Percentiles rank a stretch among this genome's conserved stretches.
Conservation (phyloP, 2,113 vertebrate species). For the Sphaerodactylus townsendi region DNA sequence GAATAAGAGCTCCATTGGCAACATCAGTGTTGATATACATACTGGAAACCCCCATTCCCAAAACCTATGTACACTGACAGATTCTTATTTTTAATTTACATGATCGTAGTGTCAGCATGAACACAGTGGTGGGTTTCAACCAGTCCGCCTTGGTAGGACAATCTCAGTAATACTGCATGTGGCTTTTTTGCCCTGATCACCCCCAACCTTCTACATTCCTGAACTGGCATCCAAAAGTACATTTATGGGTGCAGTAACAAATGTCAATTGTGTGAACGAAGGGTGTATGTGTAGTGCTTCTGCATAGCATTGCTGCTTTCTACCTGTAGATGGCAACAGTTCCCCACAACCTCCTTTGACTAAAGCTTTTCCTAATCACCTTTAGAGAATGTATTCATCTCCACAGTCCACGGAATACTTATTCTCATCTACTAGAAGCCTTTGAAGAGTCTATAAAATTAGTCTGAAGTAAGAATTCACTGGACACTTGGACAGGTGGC, state of each 20-base stretch:
- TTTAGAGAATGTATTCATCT: neutral
- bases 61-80: neutral
- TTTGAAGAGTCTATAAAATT: neutral
- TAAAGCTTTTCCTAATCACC: too few relatives aligned
- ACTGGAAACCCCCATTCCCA: neutral
- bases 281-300: too few relatives aligned
- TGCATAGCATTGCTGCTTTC: neutral
- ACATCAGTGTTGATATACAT: neutral
- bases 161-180: neutral
- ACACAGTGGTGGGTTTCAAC: neutral
- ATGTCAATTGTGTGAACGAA: neutral
- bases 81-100: neutral
- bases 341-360: neutral
- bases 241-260: neutral
- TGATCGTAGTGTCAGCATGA: neutral
- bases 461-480: neutral
- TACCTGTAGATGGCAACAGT: conserved; percentile 24
- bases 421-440: neutral
- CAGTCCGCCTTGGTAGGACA: neutral
- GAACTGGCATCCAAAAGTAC: neutral
- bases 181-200: neutral
- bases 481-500: neutral
- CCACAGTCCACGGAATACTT: neutral
- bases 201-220: neutral
- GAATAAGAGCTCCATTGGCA: neutral